These are phyloP conservation scores for Heliothis virescens DNA, from an alignment of 1,140 invertebrate species.

Conservation along the genomic window DNA sequence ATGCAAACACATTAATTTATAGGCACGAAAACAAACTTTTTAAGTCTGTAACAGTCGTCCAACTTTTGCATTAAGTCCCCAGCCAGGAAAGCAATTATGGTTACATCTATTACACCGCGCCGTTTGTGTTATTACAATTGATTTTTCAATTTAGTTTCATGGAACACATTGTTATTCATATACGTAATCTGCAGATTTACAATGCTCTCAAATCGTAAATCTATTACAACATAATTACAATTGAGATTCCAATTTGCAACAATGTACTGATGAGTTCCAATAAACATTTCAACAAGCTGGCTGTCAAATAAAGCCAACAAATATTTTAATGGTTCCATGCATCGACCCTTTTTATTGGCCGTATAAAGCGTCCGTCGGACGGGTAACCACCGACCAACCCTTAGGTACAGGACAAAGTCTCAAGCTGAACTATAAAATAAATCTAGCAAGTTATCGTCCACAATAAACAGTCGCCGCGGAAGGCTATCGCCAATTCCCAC, in stretches of 20 bases:
- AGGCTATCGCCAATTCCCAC: constrained; percentile 85
- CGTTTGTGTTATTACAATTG: constrained; percentile 59
- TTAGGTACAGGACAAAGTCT: constrained; percentile 74
- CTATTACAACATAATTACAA: constrained; percentile 54
- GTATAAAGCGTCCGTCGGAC: constrained; percentile 76
- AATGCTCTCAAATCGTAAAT: constrained; percentile 21
- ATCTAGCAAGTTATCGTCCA: constrained; percentile 84
- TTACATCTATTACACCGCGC: constrained; percentile 71
- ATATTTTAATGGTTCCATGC: constrained; percentile 82
- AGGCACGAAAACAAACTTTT: constrained; percentile 80
- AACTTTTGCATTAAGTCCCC: constrained; percentile 83
- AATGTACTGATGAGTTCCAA: constrained; percentile 72
- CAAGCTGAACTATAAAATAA: constrained; percentile 83
- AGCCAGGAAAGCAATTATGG: constrained; percentile 73
- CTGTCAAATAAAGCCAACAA: constrained; percentile 83
- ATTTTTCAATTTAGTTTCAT: constrained; percentile 36
- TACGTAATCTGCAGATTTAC: constrained; percentile 8
- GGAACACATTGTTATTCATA: neutral
- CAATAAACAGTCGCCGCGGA: constrained; percentile 83
- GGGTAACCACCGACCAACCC: constrained; percentile 65
- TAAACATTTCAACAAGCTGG: constrained; percentile 77
- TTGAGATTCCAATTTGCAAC: constrained; percentile 72
- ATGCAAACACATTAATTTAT: constrained; percentile 84
- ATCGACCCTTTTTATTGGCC: constrained; percentile 81
- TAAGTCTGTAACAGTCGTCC: constrained; percentile 73